Percentiles rank a stretch among this genome's conserved stretches.
These are phyloP conservation scores for Sinelater perroti DNA, from an alignment of 2,888 invertebrate species.

Conservation along the genomic window DNA sequence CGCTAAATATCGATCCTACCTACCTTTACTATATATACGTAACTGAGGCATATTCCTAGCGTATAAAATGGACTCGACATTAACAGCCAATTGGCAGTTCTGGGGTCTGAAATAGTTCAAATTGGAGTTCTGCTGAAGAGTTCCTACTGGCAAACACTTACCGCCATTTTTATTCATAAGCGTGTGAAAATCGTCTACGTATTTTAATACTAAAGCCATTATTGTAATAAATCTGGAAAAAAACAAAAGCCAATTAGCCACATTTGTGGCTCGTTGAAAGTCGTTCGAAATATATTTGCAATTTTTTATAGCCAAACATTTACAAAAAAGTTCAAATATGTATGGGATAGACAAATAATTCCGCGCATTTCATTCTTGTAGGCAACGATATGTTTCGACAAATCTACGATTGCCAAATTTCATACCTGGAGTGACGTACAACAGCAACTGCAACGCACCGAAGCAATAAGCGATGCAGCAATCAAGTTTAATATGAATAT, in stretches of 20 bases:
- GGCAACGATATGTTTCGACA: too few species aligned
- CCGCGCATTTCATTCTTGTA: too few species aligned
- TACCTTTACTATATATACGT: conserved; percentile 90
- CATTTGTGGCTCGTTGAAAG: too few species aligned
- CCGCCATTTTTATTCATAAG: conserved; percentile 86
- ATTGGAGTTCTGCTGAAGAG: too few species aligned
- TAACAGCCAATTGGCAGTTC: conserved; percentile 91
- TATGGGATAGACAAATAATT: too few species aligned
- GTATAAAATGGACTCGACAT: conserved; percentile 96
- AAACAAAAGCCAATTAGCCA: too few species aligned
- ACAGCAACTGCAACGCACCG: neutral
- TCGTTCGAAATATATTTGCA: neutral
- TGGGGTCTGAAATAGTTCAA: conserved; percentile 83
- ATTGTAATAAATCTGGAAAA: conserved; percentile 66
- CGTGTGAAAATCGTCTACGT: conserved; percentile 80
- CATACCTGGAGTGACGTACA: conserved; percentile 11
- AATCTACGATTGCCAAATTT: too few species aligned
- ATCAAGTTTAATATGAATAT: conserved; percentile 6
- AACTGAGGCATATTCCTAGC: conserved; percentile 85
- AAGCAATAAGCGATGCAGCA: conserved; percentile 10
- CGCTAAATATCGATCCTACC: conserved; percentile 45
- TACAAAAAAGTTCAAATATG: too few species aligned
- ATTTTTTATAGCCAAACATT: too few species aligned
- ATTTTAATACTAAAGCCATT: conserved; percentile 86
- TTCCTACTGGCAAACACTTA: too few species aligned